phyloP scores from a whole-genome alignment of 2,113 vertebrate species.

The Ammospiza nelsoni region DNA sequence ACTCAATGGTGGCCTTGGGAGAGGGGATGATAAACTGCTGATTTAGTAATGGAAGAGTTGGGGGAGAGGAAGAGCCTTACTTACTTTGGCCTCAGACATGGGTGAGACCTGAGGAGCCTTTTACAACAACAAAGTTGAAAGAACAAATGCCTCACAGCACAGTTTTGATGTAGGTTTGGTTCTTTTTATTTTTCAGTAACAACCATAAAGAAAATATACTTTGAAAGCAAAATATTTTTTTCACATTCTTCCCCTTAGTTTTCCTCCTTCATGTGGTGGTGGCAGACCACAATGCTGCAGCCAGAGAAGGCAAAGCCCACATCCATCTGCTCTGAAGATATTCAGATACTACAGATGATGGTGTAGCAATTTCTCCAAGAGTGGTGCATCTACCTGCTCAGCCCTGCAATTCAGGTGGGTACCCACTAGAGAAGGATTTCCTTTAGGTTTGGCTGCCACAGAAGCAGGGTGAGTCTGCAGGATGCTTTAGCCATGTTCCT shows the following conservation, averaged over 20 bases:
- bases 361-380: not conserved
- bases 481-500: not conserved
- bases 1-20: not conserved
- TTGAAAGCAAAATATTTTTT: constrained; percentile 34
- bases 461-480: not conserved
- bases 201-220: constrained; percentile 37
- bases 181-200: not conserved
- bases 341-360: not conserved
- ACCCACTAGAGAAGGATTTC: not conserved
- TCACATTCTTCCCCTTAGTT: constrained; percentile 5
- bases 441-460: not conserved
- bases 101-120: constrained; percentile 12
- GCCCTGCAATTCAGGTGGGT: not conserved
- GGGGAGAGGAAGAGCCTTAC: constrained; percentile 21
- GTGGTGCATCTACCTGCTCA: not conserved
- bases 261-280: constrained; percentile 11
- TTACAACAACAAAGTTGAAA: not conserved
- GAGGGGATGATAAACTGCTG: not conserved
- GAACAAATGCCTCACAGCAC: not conserved
- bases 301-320: not conserved
- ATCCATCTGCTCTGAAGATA: not conserved
- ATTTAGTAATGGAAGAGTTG: not conserved
- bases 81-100: not conserved
- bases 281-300: not conserved
- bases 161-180: not conserved